phyloP scores from a whole-genome alignment of 2,797 vertebrate species.

The Tapera naevia region DNA sequence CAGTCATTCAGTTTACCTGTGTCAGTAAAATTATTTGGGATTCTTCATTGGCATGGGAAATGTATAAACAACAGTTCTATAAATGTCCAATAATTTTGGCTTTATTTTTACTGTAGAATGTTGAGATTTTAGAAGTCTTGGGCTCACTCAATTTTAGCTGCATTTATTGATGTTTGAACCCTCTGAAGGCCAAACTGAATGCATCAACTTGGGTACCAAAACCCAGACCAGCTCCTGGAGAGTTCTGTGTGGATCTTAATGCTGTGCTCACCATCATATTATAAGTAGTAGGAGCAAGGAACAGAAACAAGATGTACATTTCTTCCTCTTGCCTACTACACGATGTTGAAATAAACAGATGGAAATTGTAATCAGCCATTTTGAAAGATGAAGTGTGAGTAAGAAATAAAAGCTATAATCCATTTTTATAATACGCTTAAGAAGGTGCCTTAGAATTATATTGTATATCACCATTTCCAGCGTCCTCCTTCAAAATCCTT shows the following conservation, averaged over 20 bases:
- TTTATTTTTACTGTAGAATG: background rate
- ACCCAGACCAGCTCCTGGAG: background rate
- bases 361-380: background rate
- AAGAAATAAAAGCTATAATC: conserved; percentile 45
- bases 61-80: background rate
- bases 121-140: background rate
- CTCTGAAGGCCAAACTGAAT: background rate
- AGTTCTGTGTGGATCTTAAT: background rate
- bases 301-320: background rate
- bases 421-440: conserved; percentile 29
- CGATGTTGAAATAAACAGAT: conserved; percentile 9
- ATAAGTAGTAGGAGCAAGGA: background rate
- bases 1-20: background rate
- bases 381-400: conserved; percentile 25
- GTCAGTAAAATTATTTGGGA: background rate
- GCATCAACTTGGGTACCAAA: background rate
- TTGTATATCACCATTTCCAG: background rate
- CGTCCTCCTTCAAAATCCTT: conserved; percentile 40
- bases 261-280: background rate
- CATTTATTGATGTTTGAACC: background rate
- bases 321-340: background rate
- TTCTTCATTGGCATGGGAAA: background rate
- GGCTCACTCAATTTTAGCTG: background rate
- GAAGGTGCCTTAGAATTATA: conserved; percentile 33
- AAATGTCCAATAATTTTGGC: background rate